These are phyloP conservation scores for Lamprotornis superbus DNA, from an alignment of 2,113 vertebrate genomes.

Conservation along the genomic window DNA sequence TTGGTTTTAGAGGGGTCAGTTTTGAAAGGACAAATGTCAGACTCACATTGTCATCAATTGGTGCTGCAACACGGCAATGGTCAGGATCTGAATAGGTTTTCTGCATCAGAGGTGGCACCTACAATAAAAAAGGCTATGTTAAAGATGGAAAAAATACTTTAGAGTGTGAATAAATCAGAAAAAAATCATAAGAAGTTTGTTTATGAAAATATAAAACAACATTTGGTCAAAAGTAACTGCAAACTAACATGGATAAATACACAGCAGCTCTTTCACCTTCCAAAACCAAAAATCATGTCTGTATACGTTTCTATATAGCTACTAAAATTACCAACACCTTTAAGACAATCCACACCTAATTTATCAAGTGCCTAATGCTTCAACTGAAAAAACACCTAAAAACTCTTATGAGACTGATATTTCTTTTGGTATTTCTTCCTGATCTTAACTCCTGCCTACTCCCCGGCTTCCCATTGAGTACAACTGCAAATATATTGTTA, in stretches of 20 bases:
- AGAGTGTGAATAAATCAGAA: background rate
- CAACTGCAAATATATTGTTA: background rate
- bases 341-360: background rate
- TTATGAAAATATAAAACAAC: background rate
- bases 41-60: slow-evolving; percentile 97
- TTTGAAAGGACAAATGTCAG: background rate
- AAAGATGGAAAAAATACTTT: background rate
- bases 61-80: slow-evolving; percentile 93
- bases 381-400: background rate
- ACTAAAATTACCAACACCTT: background rate
- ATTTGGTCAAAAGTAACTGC: background rate
- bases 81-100: slow-evolving; percentile 93
- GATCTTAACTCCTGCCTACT: background rate
- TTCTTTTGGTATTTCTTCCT: background rate
- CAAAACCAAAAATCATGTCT: background rate
- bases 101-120: slow-evolving; percentile 92
- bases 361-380: background rate
- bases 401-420: background rate
- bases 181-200: background rate
- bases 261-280: background rate
- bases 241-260: background rate
- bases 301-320: background rate
- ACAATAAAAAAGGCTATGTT: background rate
- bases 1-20: background rate
- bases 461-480: rapidly evolving